Conservation (phyloP, 2,113 vertebrate genomes). For the Crocuta crocuta region DNA sequence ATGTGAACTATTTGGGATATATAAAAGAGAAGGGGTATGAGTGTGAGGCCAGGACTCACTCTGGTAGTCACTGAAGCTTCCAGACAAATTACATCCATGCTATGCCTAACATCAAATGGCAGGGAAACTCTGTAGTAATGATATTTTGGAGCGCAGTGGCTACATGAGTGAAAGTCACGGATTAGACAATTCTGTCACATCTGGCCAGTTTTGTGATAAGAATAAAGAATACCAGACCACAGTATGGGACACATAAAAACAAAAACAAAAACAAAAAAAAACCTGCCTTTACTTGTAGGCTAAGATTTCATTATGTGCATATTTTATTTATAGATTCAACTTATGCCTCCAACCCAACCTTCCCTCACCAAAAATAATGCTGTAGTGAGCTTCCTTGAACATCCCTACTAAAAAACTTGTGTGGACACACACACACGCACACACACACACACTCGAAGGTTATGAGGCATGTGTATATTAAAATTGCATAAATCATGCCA, state of each 20-base stretch:
- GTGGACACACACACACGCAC: fast-evolving
- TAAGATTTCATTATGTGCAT: background rate
- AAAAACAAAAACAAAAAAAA: background rate
- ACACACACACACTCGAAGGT: background rate
- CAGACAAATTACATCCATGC: constrained; percentile 68
- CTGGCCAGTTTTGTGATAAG: constrained; percentile 62
- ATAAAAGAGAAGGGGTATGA: background rate
- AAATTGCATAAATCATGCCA: background rate
- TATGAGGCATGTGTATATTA: background rate
- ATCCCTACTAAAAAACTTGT: background rate
- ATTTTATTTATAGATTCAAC: background rate
- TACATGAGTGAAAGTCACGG: constrained; percentile 4
- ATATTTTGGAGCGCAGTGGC: constrained; percentile 59
- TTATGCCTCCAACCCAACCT: background rate
- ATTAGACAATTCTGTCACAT: constrained; percentile 67
- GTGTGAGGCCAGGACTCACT: constrained; percentile 48
- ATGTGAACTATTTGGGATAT: constrained; percentile 52
- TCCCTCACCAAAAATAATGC: background rate
- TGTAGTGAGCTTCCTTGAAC: background rate
- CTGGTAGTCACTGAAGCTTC: constrained; percentile 63
- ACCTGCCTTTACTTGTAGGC: background rate
- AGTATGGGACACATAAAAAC: background rate
- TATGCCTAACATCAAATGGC: constrained; percentile 65
- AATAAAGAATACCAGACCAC: constrained; percentile 29
- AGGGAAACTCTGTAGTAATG: constrained; percentile 64